Evolutionary conservation across 2,888 invertebrate species (phyloP), one percentile per base, ranked within the genome.

Genomic region (Brenthis hecate): DNA sequence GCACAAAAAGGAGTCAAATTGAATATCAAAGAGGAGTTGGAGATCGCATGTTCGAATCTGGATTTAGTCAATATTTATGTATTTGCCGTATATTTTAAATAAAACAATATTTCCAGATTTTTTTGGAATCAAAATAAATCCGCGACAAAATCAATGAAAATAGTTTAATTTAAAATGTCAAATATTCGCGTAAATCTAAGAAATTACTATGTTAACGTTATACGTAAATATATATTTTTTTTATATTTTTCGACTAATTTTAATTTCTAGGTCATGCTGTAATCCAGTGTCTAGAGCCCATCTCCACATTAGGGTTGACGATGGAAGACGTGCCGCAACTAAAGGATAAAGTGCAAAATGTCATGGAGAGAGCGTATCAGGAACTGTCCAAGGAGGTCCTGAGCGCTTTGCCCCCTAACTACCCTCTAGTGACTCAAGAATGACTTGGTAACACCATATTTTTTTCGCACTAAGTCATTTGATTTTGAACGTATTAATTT

Each of bases 221-320:
- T 28, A 3, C 8, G 19, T 19, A 19, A 19, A 19, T 19, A 16
- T 2, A 1, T 6, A 19, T 13, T 57, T 14, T 47, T 23, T 16
- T 19, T 48, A 13, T 48, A 3, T 14, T n/a, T 11, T n/a, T 47
- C 28, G 53, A 13, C 13, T 58, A 43, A 28, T 28, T 28, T 28
- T 63, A 28, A 53, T 66, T 88, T 89, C 14, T 86, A 94, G 94
- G 94, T 67, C 93, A 92, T 75, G 93, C 92, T 48, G 85, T 94
- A 19, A 90, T 94, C 70, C 93, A 93, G 73, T 93, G 93, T 65
- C 80, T 94, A 71, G 93, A 94, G 32, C 92, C 94, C 13, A 86
- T 94, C 43, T 85, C 93, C 0, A 94, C 94, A 0, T 81, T 80
- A 36, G 93, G 93, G 1, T 78, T 94, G 51, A 90, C 87, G 0